Evolutionary conservation across 1,140 invertebrate genomes (phyloP).

Genomic region (Procambarus virginalis): DNA sequence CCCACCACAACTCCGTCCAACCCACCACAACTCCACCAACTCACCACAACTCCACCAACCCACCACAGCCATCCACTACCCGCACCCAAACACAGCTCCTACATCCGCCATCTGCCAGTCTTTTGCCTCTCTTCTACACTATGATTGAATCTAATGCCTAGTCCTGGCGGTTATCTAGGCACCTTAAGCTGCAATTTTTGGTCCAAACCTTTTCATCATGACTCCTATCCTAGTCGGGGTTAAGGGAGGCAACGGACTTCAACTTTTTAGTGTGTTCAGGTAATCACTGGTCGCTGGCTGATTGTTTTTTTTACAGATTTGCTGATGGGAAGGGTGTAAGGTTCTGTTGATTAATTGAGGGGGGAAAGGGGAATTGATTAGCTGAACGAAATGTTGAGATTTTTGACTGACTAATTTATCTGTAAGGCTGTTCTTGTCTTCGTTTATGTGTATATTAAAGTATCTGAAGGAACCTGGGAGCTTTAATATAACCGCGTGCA

Average conservation of each 20-base stretch:
- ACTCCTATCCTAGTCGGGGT: not conserved
- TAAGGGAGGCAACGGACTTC: not conserved
- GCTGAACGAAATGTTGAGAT: too few relatives aligned
- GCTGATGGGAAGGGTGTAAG: not conserved
- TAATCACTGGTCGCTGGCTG: not conserved
- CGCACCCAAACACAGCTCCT: not conserved
- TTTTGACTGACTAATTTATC: too few relatives aligned
- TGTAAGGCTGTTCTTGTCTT: too few relatives aligned
- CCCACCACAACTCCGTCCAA: too few relatives aligned
- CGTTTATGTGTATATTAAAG: too few relatives aligned
- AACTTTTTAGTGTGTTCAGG: not conserved
- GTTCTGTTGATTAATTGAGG: too few relatives aligned
- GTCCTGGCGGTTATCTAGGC: not conserved
- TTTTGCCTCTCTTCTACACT: not conserved
- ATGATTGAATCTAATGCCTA: not conserved
- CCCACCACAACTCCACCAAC: too few relatives aligned
- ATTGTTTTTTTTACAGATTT: not conserved
- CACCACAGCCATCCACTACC: too few relatives aligned
- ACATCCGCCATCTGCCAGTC: not conserved
- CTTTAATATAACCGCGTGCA: too few relatives aligned
- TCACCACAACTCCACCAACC: too few relatives aligned
- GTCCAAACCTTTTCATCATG: not conserved
- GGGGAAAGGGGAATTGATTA: too few relatives aligned
- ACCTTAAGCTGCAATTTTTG: not conserved
- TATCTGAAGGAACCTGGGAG: too few relatives aligned